These are phyloP conservation scores for Hydropotes inermis DNA, from an alignment of 2,113 vertebrate species.

Conservation along the genomic window DNA sequence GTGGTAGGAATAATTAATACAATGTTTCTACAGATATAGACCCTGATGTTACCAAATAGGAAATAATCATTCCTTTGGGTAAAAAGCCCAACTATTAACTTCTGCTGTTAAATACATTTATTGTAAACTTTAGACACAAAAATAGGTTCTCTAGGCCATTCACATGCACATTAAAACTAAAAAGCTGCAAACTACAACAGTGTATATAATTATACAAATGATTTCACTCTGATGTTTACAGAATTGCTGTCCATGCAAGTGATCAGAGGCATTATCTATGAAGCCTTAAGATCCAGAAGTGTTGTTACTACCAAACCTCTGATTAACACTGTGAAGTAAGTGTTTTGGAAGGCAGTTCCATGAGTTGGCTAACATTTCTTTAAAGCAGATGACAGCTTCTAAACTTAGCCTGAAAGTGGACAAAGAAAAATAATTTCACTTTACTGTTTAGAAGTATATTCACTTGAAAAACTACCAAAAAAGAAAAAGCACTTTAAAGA, in stretches of 20 bases:
- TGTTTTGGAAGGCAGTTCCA: slow-evolving; percentile 96
- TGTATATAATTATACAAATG: slow-evolving; percentile 54
- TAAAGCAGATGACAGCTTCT: slow-evolving; percentile 89
- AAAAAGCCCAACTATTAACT: slow-evolving; percentile 17
- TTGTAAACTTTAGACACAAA: slow-evolving; percentile 83
- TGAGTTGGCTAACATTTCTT: slow-evolving; percentile 86
- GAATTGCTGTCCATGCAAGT: slow-evolving; percentile 47
- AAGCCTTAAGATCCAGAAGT: slow-evolving; percentile 88
- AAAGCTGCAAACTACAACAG: slow-evolving; percentile 72
- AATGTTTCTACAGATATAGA: neutral
- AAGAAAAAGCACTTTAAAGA: neutral
- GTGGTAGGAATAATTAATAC: neutral
- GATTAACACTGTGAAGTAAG: slow-evolving; percentile 89
- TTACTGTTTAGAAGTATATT: slow-evolving; percentile 44
- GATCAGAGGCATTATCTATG: neutral
- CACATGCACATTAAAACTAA: slow-evolving; percentile 80
- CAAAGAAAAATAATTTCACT: slow-evolving; percentile 35
- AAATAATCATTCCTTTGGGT: neutral
- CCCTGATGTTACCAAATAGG: slow-evolving; percentile 23
- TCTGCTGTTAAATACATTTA: slow-evolving; percentile 81
- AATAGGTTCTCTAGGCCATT: slow-evolving; percentile 87
- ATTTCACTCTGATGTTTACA: neutral
- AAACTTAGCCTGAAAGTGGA: slow-evolving; percentile 88
- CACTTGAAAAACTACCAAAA: neutral
- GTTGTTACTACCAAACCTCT: slow-evolving; percentile 88